phyloP scores from a whole-genome alignment of 53 echinoderm and acorn worm species.

The Temnopleurus reevesii region DNA sequence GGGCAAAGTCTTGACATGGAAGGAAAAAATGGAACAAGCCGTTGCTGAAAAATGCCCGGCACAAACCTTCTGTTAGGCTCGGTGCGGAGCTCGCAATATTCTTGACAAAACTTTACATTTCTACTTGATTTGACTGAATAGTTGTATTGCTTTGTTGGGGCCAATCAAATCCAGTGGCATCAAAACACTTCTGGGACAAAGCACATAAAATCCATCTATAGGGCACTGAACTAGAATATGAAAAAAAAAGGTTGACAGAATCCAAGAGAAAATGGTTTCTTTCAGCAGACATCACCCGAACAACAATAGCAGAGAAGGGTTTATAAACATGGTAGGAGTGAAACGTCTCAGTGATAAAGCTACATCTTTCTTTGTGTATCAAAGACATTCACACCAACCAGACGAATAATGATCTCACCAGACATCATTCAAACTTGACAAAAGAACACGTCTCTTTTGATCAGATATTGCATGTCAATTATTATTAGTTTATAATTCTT shows the following conservation, averaged over 20 bases:
- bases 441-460: background rate
- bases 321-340: conserved; percentile 31
- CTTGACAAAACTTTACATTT: background rate
- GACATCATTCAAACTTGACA: background rate
- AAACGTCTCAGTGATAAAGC: conserved; percentile 32
- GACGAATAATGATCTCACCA: too few relatives aligned
- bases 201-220: background rate
- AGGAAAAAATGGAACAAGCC: background rate
- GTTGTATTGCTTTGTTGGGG: conserved; percentile 46
- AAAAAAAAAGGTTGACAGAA: background rate
- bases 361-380: conserved; percentile 16
- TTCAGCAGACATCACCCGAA: background rate
- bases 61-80: conserved; percentile 44
- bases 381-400: conserved; percentile 29
- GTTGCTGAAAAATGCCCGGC: conserved; percentile 24
- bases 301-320: conserved; percentile 17
- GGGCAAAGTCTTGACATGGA: background rate
- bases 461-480: background rate
- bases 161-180: conserved; percentile 47
- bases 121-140: conserved; percentile 55
- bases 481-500: background rate
- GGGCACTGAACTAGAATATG: conserved; percentile 20
- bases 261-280: background rate
- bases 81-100: conserved; percentile 10
- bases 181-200: conserved; percentile 48